These are phyloP conservation scores for Anolis sagrei DNA, from an alignment of 2,113 vertebrate species.

Conservation along the genomic window DNA sequence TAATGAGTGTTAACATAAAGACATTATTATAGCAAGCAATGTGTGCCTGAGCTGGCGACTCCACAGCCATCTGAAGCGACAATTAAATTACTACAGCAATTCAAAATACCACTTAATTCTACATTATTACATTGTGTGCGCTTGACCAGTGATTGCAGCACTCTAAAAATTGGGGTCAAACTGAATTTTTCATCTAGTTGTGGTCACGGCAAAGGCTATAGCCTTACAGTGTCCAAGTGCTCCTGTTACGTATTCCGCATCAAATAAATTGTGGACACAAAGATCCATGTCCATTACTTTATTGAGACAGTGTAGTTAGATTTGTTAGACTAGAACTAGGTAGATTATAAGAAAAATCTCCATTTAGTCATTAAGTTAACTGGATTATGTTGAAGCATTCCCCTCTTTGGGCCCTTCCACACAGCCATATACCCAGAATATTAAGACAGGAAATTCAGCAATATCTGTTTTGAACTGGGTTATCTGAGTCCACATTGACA, in stretches of 20 bases:
- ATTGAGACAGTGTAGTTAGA: neutral
- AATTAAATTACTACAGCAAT: constrained; percentile 42
- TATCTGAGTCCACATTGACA: too few species aligned
- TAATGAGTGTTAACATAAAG: constrained; percentile 50
- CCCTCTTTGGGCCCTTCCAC: neutral
- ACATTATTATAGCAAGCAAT: constrained; percentile 13
- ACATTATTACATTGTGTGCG: neutral
- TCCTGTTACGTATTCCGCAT: neutral
- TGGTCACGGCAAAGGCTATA: neutral
- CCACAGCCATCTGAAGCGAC: constrained; percentile 27
- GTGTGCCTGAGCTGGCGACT: constrained; percentile 20
- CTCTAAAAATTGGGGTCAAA: constrained; percentile 8
- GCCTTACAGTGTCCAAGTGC: neutral
- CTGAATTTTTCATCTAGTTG: constrained; percentile 1
- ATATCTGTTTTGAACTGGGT: too few species aligned
- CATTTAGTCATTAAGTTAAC: neutral
- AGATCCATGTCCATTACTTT: neutral
- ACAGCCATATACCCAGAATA: neutral
- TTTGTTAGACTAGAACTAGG: neutral
- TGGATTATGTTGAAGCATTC: neutral
- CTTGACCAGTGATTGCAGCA: constrained; percentile 23
- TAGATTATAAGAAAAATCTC: neutral
- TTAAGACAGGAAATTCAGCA: too few species aligned
- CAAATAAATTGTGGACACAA: neutral
- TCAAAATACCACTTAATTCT: constrained; percentile 31